phyloP scores from a whole-genome alignment of 2,113 vertebrate genomes.

The Vulpes lagopus region DNA sequence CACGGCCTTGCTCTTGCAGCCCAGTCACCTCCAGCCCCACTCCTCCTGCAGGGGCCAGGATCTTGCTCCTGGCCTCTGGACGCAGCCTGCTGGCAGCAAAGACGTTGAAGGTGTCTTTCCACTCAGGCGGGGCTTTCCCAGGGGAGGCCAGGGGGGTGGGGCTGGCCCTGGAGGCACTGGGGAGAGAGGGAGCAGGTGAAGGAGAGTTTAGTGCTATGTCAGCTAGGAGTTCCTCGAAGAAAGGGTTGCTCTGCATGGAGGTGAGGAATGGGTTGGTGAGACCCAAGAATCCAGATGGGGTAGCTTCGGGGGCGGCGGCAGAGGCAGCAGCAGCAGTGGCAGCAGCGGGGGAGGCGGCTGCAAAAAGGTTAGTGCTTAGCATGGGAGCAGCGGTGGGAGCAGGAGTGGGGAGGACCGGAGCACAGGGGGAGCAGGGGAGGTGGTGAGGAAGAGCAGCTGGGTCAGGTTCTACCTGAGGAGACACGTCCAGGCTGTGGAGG shows the following conservation, averaged over 20 bases:
- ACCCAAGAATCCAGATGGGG: constrained; percentile 86
- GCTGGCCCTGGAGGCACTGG: constrained; percentile 90
- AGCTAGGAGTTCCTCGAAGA: constrained; percentile 92
- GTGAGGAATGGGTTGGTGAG: constrained; percentile 94
- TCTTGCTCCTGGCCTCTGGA: constrained; percentile 75
- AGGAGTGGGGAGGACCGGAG: constrained; percentile 82
- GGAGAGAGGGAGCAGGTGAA: constrained; percentile 94
- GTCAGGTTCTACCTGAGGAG: constrained; percentile 93
- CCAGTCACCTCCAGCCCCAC: constrained; percentile 78
- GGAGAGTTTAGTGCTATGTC: constrained; percentile 90
- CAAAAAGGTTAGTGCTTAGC: constrained; percentile 86
- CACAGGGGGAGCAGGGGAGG: constrained; percentile 85
- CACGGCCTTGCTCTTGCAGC: constrained; percentile 28
- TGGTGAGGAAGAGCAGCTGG: constrained; percentile 87
- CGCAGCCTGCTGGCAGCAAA: constrained; percentile 93
- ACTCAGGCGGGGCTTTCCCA: constrained; percentile 84
- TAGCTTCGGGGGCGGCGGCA: constrained; percentile 81
- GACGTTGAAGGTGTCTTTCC: constrained; percentile 92
- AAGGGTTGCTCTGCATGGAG: constrained; percentile 93
- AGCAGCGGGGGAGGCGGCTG: constrained; percentile 82
- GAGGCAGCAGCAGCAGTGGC: constrained; percentile 84
- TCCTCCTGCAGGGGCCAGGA: constrained; percentile 57
- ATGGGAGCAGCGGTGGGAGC: constrained; percentile 84
- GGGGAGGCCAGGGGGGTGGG: constrained; percentile 84
- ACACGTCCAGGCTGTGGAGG: constrained; percentile 97